phyloP scores from a whole-genome alignment of 2,113 vertebrate genomes.

The Galeopterus variegatus region DNA sequence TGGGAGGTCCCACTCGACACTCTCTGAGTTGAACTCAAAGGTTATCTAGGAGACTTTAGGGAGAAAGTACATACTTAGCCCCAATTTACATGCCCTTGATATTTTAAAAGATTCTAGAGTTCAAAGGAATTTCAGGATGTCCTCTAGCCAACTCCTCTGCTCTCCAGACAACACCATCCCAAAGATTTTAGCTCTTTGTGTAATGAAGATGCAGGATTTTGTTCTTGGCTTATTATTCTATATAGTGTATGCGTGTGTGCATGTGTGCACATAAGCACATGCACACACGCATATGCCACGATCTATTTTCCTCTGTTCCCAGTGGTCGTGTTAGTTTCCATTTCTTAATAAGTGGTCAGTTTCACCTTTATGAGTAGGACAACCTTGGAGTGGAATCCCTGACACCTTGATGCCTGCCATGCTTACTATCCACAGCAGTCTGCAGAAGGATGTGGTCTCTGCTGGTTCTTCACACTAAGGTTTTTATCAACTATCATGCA shows the following conservation, averaged over 20 bases:
- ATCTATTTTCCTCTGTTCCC: neutral
- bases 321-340: neutral
- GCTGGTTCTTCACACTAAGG: neutral
- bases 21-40: neutral
- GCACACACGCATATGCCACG: fast-evolving
- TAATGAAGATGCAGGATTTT: conserved; percentile 28
- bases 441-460: neutral
- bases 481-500: neutral
- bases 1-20: neutral
- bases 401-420: neutral
- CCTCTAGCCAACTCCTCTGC: conserved; percentile 36
- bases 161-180: conserved; percentile 44
- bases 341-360: neutral
- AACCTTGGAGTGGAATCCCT: neutral
- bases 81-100: conserved; percentile 47
- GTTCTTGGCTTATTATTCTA: neutral
- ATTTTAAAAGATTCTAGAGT: conserved; percentile 61
- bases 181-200: conserved; percentile 47
- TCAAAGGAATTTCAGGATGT: conserved; percentile 79
- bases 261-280: neutral
- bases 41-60: conserved; percentile 61
- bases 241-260: fast-evolving
- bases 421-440: neutral
- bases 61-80: conserved; percentile 50
- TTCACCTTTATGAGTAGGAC: neutral